Base-by-base conservation (phyloP, 2,113 vertebrate species). In the Apodemus speciosus region DNA sequence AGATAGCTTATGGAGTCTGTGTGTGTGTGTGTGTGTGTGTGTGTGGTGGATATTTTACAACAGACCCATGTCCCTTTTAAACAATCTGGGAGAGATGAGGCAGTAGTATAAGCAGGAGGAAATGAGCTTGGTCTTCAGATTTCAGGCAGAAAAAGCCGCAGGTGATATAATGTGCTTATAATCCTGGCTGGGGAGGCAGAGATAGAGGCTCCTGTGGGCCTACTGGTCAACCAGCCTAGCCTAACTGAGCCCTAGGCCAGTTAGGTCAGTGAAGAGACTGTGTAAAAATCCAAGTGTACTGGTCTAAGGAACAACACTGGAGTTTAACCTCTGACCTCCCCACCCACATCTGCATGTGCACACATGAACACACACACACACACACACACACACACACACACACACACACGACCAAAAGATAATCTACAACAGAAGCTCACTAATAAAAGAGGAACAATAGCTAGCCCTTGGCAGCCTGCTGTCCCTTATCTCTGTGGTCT, bases 261-360 rank as follows among this genome's bases (percentile, higher is more conserved):
- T 64, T 64, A 66, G 64, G 64, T 58, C 2, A 0, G 13, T 38
- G 38, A 84, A 84, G 27, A 66, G 30, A 66, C 40, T n/a, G 18
- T 62, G n/a, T 85, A 30, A 68, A 51, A 35, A 21, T 27, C 40
- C 51, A 56, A 35, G 32, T 79, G 49, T 32, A 38, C 23, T 27
- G 10, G 43, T 40, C 14, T 60, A 81, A 81, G 56, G n/a, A 81
- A 4, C 5, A 68, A 11, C 23, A 27, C 49, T 38, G 3, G 49
- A 87, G n/a, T 23, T 35, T n/a, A 9, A 15, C 20, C 35, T 53
- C 32, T 85, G 46, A 66, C 13, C 64, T 69, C 46, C 3, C 35
- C 0, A 3, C 7, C 18, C 46, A 53, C 11, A 7, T n/a, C 18
- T 51, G 2, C 14, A 14, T 2, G 2, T 15, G 58, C n/a, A 2